Conservation (phyloP, 2,888 invertebrate genomes). For the Bellardia bayeri region DNA sequence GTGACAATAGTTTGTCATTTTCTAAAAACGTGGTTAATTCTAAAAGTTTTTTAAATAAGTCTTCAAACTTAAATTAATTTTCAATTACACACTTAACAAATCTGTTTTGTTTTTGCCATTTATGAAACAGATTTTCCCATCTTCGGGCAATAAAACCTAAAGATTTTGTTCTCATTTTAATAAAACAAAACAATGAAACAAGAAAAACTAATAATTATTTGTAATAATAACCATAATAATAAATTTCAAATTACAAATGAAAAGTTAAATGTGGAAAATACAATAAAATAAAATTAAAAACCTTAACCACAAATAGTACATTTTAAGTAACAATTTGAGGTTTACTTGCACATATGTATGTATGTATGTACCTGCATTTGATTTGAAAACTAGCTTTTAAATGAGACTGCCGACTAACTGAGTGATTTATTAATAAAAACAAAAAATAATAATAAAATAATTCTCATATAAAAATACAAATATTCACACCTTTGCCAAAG, state of each 20-base stretch:
- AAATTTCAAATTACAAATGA: constrained; percentile 40
- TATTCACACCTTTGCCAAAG: constrained; percentile 63
- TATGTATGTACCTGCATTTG: background rate
- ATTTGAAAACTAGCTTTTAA: constrained; percentile 10
- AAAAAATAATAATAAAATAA: constrained; percentile 21
- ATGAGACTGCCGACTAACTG: constrained; percentile 30
- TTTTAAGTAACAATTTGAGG: constrained; percentile 64
- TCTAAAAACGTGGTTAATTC: background rate
- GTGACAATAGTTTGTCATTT: background rate
- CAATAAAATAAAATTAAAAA: constrained; percentile 24
- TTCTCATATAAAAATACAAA: constrained; percentile 66
- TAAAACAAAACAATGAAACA: background rate
- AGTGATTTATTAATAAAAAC: background rate
- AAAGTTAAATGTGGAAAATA: constrained; percentile 9
- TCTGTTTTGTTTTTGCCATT: too few relatives aligned
- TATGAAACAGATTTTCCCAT: background rate
- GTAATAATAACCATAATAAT: constrained; percentile 10
- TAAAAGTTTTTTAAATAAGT: too few relatives aligned
- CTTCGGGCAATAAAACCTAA: background rate
- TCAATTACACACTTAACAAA: too few relatives aligned
- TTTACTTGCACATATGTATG: constrained; percentile 4
- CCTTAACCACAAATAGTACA: constrained; percentile 55
- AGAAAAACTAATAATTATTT: background rate
- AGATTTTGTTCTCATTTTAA: constrained; percentile 28
- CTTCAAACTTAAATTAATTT: too few relatives aligned